Base-by-base conservation (phyloP, 2,888 invertebrate species). In the Sphaerophoria rueppellii region DNA sequence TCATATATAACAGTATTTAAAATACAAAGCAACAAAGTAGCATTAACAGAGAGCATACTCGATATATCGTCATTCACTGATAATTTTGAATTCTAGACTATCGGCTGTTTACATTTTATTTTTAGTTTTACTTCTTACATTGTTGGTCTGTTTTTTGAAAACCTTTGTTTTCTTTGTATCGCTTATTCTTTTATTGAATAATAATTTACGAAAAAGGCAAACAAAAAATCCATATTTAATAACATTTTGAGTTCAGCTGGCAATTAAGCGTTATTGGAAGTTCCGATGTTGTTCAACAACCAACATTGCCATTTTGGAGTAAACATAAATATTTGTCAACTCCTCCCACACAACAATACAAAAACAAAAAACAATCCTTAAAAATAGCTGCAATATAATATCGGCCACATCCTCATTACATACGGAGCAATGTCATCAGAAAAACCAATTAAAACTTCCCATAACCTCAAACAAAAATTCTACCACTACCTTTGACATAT, bases 401-500 rank as follows among this genome's bases (percentile, higher is more conserved):
- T 43, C 9, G 24, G 52, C 73, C 54, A 79, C 40, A 24, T 37
- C 0, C 24, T 43, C 14, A n/a, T n/a, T n/a, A n/a, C n/a, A n/a
- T n/a, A n/a, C n/a, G n/a, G n/a, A 73, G 6, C 5, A 35, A 37
- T 9, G 6, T 12, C 35, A 57, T 9, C 50, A 16, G 52, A 35
- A 35, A 35, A 52, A 67, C 52, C 65, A 72, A 78, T 78, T 78
- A 54, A 5, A 61, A 32, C 50, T 46, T 65, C 43, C 32, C 7
- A 16, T 24, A 67, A 7, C 43, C 43, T 9, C 43, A 35, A 48
- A 40, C 11, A 11, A 43, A 60, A 43, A 58, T 35, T 0, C 14
- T 37, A 37, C 6, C 9, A 5, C 9, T 11, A 43, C 9, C 9
- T 43, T 43, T 43, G 9, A 40, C 6, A 40, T 40, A 35, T 14